Evolutionary conservation across 1,140 invertebrate species (phyloP).

Genomic region (Microplitis mediator): DNA sequence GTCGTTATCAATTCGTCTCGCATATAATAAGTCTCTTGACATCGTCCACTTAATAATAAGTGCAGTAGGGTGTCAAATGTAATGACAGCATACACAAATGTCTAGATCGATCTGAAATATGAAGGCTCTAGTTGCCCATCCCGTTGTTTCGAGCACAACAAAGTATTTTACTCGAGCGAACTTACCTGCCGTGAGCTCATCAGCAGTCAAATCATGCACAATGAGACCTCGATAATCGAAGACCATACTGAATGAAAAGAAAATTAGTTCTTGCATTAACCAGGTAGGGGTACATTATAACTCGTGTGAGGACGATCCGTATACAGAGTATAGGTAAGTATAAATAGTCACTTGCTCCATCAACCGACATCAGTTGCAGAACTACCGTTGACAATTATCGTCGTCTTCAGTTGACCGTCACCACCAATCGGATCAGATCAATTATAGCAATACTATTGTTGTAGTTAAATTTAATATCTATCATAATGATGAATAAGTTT

Average conservation of each 20-base stretch:
- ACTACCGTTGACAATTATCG: slow-evolving; percentile 40
- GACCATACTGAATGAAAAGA: slow-evolving; percentile 63
- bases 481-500: slow-evolving; percentile 45
- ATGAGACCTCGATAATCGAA: slow-evolving; percentile 62
- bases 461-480: no score
- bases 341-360: slow-evolving; percentile 56
- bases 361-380: slow-evolving; percentile 54
- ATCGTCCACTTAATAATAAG: slow-evolving; percentile 7
- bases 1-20: slow-evolving; percentile 26
- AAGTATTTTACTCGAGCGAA: slow-evolving; percentile 20
- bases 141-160: slow-evolving; percentile 28
- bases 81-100: background rate
- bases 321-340: slow-evolving; percentile 40
- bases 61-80: slow-evolving; percentile 26
- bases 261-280: slow-evolving; percentile 48
- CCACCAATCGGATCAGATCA: background rate
- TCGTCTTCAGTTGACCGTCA: slow-evolving; percentile 28
- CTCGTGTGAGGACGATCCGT: background rate
- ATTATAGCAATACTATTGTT: background rate
- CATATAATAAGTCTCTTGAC: slow-evolving; percentile 4
- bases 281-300: slow-evolving; percentile 19
- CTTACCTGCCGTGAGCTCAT: background rate
- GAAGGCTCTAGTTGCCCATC: background rate
- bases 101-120: no score
- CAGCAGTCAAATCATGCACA: slow-evolving; percentile 48